Base-by-base conservation (phyloP, 2,113 vertebrate species). In the Microcebus lehilahytsara region DNA sequence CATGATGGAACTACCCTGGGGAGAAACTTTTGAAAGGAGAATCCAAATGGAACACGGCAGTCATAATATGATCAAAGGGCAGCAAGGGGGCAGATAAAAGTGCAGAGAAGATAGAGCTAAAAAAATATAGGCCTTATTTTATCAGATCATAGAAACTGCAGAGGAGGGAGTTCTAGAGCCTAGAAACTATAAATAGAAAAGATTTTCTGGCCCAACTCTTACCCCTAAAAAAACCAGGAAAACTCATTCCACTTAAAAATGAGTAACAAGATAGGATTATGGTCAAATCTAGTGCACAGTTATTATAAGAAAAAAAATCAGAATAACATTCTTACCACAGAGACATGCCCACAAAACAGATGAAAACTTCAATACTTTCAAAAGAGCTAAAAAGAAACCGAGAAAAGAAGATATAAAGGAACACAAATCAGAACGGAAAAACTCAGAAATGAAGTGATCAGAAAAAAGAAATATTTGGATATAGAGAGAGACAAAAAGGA, bases 211-310 rank as follows among this genome's bases (percentile, higher is more conserved):
- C 74, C n/a, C 6, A 10, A 30, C 34, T 32, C 27, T 90, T 80
- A 40, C 2, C 85, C 78, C 53, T 92, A 51, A 81, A 94, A 89
- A 88, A 22, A 81, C 49, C 49, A 85, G 77, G 32, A 84, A 92
- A 93, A 97, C 32, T 80, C 85, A 92, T 66, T 95, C 92, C 77
- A 88, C 9, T 88, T 93, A 92, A 96, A 85, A 94, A 92, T 77
- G 71, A 95, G 60, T 66, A 85, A 96, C 69, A 75, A 95, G 89
- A 92, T 40, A 78, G 69, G 93, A 95, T 23, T 69, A n/a, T 93
- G 91, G 92, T 94, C 85, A 95, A 93, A 81, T 56, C 53, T 46
- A 88, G 64, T 23, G 37, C 60, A 85, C 60, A 77, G 75, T 88
- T 90, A 92, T 91, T 94, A 90, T 75, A 79, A 92, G 79, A 32